phyloP scores from a whole-genome alignment of 2,797 vertebrate genomes.

The Prunella strophiata region DNA sequence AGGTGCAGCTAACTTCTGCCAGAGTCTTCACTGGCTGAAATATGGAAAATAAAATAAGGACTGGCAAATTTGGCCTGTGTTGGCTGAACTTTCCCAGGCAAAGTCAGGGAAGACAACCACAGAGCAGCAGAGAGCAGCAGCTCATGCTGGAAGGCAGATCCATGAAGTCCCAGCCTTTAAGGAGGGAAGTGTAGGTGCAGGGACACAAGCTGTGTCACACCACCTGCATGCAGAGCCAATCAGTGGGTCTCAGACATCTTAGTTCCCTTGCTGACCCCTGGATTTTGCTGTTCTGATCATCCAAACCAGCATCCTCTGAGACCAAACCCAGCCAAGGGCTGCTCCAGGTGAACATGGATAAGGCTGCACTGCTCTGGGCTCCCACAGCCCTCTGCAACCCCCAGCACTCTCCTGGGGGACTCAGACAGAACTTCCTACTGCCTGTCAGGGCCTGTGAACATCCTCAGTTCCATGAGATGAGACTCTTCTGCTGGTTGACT shows the following conservation, averaged over 20 bases:
- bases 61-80: background rate
- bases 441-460: background rate
- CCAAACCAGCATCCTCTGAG: background rate
- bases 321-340: background rate
- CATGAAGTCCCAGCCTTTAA: background rate
- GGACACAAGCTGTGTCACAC: background rate
- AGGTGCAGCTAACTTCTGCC: background rate
- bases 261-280: background rate
- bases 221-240: background rate
- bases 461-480: background rate
- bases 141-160: background rate
- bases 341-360: background rate
- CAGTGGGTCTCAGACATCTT: background rate
- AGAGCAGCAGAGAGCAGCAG: background rate
- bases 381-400: background rate
- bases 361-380: background rate
- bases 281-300: background rate
- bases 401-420: background rate
- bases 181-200: background rate
- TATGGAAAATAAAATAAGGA: background rate
- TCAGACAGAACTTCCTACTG: background rate
- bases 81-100: background rate
- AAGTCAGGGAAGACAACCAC: background rate
- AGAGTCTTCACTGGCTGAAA: background rate
- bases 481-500: background rate